Conservation (phyloP, 2,113 vertebrate species). For the Tragelaphus scriptus region DNA sequence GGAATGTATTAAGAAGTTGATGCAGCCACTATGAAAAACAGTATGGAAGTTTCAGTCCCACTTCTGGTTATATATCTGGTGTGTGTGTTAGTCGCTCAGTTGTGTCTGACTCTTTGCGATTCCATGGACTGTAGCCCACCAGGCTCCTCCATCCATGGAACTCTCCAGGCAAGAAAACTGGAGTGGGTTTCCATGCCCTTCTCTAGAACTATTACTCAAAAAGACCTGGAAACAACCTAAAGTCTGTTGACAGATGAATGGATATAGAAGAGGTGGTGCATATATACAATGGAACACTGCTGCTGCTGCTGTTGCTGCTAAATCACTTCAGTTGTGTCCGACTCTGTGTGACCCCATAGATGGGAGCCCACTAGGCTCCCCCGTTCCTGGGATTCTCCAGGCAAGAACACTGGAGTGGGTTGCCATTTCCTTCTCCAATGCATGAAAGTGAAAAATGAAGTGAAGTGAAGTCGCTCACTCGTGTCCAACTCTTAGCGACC, state of each 20-base stretch:
- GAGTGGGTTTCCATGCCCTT: neutral
- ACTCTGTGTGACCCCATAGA: too few species aligned
- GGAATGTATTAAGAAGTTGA: neutral
- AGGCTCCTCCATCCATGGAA: neutral
- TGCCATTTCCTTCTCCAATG: too few species aligned
- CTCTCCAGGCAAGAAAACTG: neutral
- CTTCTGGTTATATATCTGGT: neutral
- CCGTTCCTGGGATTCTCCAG: too few species aligned
- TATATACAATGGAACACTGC: neutral
- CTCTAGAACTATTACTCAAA: neutral
- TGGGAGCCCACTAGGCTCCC: too few species aligned
- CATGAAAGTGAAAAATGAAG: too few species aligned
- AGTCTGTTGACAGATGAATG: neutral
- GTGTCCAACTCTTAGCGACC: too few species aligned
- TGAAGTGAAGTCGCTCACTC: too few species aligned
- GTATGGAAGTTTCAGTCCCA: neutral
- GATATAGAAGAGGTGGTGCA: neutral
- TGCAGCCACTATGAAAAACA: neutral
- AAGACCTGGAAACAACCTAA: neutral
- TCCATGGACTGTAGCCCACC: neutral
- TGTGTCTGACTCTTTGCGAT: neutral
- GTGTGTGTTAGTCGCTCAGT: neutral
- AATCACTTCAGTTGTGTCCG: too few species aligned
- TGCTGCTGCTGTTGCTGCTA: neutral
- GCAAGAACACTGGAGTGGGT: too few species aligned